A percentile compares a stretch with the other conserved stretches of the same genome.
phyloP scores from a whole-genome alignment of 2,888 invertebrate species.

The Agonopterix arenella region DNA sequence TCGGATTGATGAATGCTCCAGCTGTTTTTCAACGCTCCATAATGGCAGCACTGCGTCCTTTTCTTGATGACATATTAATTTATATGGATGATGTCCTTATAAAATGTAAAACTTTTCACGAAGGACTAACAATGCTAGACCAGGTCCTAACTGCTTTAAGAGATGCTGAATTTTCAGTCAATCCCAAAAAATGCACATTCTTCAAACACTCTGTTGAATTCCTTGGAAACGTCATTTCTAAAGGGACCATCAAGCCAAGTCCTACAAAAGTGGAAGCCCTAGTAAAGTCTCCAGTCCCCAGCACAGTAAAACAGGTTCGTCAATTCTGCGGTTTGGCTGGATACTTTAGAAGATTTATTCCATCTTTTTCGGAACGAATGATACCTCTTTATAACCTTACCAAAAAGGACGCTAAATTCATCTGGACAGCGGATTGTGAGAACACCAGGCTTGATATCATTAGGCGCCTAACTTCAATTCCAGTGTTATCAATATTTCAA shows the following conservation, averaged over 20 bases:
- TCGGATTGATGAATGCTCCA: slow-evolving; percentile 19
- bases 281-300: slow-evolving; percentile 19
- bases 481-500: slow-evolving; percentile 13
- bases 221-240: slow-evolving; percentile 18
- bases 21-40: slow-evolving; percentile 21
- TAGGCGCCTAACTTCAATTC: slow-evolving; percentile 9
- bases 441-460: slow-evolving; percentile 11
- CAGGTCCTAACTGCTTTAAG: slow-evolving; percentile 15
- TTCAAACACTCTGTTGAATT: slow-evolving; percentile 22
- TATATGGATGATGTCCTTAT: slow-evolving; percentile 28
- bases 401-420: slow-evolving; percentile 12
- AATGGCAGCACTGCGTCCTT: slow-evolving; percentile 11
- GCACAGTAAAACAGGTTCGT: slow-evolving; percentile 17
- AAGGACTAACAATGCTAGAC: slow-evolving; percentile 16
- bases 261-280: slow-evolving; percentile 24
- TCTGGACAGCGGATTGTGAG: slow-evolving; percentile 18
- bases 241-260: slow-evolving; percentile 22
- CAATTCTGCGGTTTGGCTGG: slow-evolving; percentile 19
- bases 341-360: slow-evolving; percentile 16
- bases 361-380: slow-evolving; percentile 16
- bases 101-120: slow-evolving; percentile 13
- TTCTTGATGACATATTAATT: slow-evolving; percentile 14
- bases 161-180: slow-evolving; percentile 23
- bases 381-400: slow-evolving; percentile 18
- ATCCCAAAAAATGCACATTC: slow-evolving; percentile 18